A percentile compares a stretch with the other conserved stretches of the same genome.
These are phyloP conservation scores for Platichthys stellatus DNA, from an alignment of 2,113 vertebrate genomes.

Conservation along the genomic window DNA sequence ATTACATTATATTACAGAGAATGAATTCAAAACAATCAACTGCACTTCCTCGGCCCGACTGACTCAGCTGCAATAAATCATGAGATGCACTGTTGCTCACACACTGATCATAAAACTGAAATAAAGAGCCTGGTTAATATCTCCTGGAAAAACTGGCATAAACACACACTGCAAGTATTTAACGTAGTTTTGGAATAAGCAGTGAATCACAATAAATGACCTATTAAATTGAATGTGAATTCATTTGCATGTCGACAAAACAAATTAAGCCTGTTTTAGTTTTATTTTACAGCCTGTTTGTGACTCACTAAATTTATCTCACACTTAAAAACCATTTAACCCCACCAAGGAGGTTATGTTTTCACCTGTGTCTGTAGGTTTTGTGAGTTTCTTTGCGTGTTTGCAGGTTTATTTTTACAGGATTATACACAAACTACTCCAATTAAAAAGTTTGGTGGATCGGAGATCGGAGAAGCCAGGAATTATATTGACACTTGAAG, in stretches of 20 bases:
- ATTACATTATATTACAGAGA: constrained; percentile 31
- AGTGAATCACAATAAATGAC: neutral
- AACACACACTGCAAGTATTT: neutral
- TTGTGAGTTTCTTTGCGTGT: neutral
- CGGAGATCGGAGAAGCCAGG: no score
- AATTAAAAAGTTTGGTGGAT: neutral
- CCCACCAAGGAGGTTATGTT: no score
- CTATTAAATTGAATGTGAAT: neutral
- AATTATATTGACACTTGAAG: no score
- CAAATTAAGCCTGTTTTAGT: neutral
- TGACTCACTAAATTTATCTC: neutral
- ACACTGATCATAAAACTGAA: constrained; percentile 14
- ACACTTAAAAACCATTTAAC: neutral
- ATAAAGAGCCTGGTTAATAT: constrained; percentile 9
- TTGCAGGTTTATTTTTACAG: neutral
- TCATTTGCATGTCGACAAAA: neutral
- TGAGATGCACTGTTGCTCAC: constrained; percentile 17
- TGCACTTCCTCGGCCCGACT: constrained; percentile 16
- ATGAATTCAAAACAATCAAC: constrained; percentile 25
- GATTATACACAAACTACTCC: neutral
- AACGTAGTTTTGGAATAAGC: neutral
- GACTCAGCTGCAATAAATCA: constrained; percentile 18
- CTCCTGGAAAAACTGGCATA: neutral
- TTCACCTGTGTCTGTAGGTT: neutral
- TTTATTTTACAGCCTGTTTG: neutral